These are phyloP conservation scores for Amphiduros pacificus DNA, from an alignment of 2,888 invertebrate species.

Conservation along the genomic window DNA sequence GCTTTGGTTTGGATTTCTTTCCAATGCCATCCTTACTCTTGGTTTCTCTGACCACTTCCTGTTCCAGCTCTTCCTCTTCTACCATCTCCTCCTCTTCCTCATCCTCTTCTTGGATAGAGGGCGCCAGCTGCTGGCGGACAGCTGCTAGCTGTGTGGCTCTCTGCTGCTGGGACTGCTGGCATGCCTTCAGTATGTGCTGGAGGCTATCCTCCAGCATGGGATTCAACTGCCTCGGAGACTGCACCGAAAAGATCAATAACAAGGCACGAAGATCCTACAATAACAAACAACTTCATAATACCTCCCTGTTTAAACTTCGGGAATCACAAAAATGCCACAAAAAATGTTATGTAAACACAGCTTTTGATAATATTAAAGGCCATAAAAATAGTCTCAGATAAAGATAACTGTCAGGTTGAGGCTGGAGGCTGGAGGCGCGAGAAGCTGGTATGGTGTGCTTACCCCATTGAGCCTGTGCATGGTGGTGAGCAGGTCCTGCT, in stretches of 20 bases:
- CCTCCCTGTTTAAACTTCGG: not conserved
- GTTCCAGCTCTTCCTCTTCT: not conserved
- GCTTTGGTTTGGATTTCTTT: too few species aligned
- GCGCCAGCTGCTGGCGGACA: not conserved
- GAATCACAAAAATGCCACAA: too few species aligned
- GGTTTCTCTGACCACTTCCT: too few species aligned
- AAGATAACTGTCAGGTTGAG: not conserved
- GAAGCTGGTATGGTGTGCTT: constrained; percentile 17
- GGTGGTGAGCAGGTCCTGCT: constrained; percentile 44
- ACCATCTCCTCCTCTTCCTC: not conserved
- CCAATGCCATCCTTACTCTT: too few species aligned
- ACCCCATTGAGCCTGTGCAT: constrained; percentile 53
- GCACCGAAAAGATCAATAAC: constrained; percentile 53
- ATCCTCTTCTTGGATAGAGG: not conserved
- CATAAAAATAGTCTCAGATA: not conserved
- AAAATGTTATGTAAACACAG: not conserved
- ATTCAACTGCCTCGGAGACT: constrained; percentile 43
- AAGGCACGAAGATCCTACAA: constrained; percentile 55
- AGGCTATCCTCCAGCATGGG: constrained; percentile 46
- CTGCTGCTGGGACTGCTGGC: constrained; percentile 45
- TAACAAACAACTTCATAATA: not conserved
- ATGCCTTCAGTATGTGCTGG: constrained; percentile 44
- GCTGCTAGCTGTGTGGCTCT: constrained; percentile 34
- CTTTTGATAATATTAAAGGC: not conserved
- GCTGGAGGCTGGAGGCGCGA: not conserved